Conservation (phyloP, 2,113 vertebrate species). For the Pteronura brasiliensis region DNA sequence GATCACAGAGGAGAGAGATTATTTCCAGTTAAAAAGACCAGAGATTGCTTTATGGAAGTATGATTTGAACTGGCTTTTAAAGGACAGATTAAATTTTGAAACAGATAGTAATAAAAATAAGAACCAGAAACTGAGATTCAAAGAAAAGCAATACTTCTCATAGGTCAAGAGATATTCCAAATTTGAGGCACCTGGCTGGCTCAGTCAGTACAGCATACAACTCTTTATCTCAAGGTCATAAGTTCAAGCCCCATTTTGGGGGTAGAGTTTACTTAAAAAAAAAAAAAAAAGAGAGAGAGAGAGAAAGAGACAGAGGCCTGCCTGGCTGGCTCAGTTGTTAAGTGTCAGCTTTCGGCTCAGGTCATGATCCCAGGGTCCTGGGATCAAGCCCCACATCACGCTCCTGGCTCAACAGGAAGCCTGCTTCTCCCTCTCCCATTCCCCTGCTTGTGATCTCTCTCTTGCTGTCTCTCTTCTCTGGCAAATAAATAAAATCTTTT, state of each 20-base stretch:
- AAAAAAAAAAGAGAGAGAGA: not conserved
- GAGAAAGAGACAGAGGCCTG: too few relatives aligned
- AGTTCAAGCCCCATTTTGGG: not conserved
- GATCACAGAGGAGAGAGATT: not conserved
- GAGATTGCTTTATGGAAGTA: not conserved
- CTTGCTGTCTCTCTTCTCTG: too few relatives aligned
- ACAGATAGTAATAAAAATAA: not conserved
- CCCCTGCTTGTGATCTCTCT: too few relatives aligned
- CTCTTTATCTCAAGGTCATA: not conserved
- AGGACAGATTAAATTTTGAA: not conserved
- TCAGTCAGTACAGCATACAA: not conserved
- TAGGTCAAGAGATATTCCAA: not conserved
- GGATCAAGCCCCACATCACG: too few relatives aligned
- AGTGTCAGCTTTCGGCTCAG: too few relatives aligned
- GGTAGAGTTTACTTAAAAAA: not conserved
- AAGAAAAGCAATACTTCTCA: not conserved
- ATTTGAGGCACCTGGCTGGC: not conserved
- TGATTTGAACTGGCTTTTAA: not conserved
- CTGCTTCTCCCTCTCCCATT: too few relatives aligned
- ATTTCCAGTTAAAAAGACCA: not conserved
- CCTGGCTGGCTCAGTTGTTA: too few relatives aligned
- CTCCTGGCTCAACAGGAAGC: too few relatives aligned
- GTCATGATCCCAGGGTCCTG: too few relatives aligned
- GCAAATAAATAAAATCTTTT: too few relatives aligned
- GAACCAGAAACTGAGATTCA: not conserved